Evolutionary conservation across 2,797 vertebrate genomes (phyloP).

Genomic region (Sebastes wilsoni): DNA sequence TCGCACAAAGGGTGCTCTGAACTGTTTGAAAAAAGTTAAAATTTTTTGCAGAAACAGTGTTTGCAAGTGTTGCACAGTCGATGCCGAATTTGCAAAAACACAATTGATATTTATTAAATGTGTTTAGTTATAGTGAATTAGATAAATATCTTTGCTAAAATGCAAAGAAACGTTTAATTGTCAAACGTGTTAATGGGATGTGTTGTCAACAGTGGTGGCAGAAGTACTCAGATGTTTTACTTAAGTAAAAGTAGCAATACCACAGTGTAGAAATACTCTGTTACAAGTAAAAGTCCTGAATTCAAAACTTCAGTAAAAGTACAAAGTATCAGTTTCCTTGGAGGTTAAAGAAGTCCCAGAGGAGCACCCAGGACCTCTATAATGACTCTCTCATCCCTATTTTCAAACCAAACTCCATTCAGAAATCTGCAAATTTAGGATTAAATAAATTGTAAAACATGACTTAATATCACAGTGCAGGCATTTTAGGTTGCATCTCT

Average conservation of each 20-base stretch:
- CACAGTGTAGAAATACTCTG: too few relatives aligned
- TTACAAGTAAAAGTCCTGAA: too few relatives aligned
- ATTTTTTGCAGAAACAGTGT: not conserved
- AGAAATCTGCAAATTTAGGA: not conserved
- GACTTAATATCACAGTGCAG: not conserved
- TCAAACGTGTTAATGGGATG: rapidly evolving
- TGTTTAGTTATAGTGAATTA: not conserved
- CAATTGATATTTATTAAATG: not conserved
- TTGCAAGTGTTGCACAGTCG: not conserved
- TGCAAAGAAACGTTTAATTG: not conserved
- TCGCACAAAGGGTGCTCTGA: rapidly evolving
- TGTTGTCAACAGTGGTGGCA: not conserved
- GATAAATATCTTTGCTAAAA: not conserved
- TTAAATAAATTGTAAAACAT: not conserved
- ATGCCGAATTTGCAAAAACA: too few relatives aligned
- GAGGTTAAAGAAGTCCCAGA: not conserved
- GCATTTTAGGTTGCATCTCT: not conserved
- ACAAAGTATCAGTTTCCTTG: not conserved
- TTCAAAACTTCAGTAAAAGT: too few relatives aligned
- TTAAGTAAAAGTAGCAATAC: too few relatives aligned
- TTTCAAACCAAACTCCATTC: not conserved
- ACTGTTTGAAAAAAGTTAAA: not conserved
- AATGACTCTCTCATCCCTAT: not conserved
- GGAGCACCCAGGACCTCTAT: not conserved
- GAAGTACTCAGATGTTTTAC: too few relatives aligned